These are phyloP conservation scores for Rhamnusium bicolor DNA, from an alignment of 2,888 invertebrate genomes.

Conservation along the genomic window DNA sequence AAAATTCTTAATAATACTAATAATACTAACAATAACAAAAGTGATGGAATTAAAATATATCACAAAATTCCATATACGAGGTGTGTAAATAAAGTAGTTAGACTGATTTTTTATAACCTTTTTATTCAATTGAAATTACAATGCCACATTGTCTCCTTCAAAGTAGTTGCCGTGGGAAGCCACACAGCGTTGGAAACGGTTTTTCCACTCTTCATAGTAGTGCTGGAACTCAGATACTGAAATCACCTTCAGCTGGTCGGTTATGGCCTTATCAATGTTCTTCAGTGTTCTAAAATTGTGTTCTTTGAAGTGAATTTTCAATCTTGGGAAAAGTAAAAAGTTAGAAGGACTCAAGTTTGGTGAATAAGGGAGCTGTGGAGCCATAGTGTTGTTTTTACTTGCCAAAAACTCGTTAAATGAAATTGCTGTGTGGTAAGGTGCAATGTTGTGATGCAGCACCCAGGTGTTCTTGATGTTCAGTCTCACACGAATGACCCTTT, in stretches of 20 bases:
- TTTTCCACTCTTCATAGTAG: conserved; percentile 27
- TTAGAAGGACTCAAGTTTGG: not conserved
- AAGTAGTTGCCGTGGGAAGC: conserved; percentile 14
- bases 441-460: no score
- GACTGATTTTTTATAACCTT: conserved; percentile 3
- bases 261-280: conserved; percentile 14
- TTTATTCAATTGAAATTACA: conserved; percentile 20
- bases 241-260: conserved; percentile 33
- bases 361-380: no score
- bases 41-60: no score
- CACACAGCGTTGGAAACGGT: conserved; percentile 32
- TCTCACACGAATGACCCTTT: no score
- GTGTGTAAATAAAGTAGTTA: no score
- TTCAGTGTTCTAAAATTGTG: not conserved
- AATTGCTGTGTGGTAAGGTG: no score
- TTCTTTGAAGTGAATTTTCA: conserved; percentile 14
- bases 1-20: no score
- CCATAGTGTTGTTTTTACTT: no score
- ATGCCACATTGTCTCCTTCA: conserved; percentile 26
- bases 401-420: no score
- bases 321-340: conserved; percentile 17
- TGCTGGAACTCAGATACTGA: conserved; percentile 25
- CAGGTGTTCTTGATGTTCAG: no score
- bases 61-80: no score
- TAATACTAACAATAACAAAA: no score